Base-by-base conservation (phyloP, 2,888 invertebrate genomes). In the Hydropsyche betteni region DNA sequence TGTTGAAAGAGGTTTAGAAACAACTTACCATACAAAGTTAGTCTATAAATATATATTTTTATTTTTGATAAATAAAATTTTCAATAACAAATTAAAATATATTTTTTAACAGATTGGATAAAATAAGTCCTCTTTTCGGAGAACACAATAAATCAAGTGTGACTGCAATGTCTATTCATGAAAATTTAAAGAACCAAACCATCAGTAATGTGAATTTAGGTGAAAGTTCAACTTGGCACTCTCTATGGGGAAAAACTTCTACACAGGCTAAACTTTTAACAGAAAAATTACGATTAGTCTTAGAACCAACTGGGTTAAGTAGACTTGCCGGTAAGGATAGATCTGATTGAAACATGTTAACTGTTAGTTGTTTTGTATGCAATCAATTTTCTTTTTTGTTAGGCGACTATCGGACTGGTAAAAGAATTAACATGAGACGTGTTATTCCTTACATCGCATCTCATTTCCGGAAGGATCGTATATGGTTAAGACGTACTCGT, bases 381-480 rank as follows among this genome's bases (percentile, higher is more conserved):
- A 58, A 36, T 14, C 36, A 14, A 16, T 58, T 12, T 51, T 16
- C n/a, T 7, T 61, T 64, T 6, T 24, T 74, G 74, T 0, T 91
- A 86, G 99, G 99, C 24, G 99, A 99, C 85, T 99, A 95, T 85
- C 90, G 98, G 72, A 98, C 97, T 0, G 99, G 99, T 0, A 94
- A 97, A 78, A 90, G 99, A 6, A 94, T 99, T 72, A 99, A 99
- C 86, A 99, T 99, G 99, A 91, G 98, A 68, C 85, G 90, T 83
- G 94, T 99, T 74, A 98, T 99, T 82, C 96, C 99, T 0, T 99
- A 99, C 87, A 97, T 99, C 80, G 99, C 99, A 16, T 98, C 98
- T 78, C 95, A 99, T 84, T 99, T 98, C 86, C 91, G 99, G 64
- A 99, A 99, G 84, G 99, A 99, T 84, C 98, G 98, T 84, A 99